Evolutionary conservation across 2,797 vertebrate species (phyloP).

Genomic region (Tadarida brasiliensis): DNA sequence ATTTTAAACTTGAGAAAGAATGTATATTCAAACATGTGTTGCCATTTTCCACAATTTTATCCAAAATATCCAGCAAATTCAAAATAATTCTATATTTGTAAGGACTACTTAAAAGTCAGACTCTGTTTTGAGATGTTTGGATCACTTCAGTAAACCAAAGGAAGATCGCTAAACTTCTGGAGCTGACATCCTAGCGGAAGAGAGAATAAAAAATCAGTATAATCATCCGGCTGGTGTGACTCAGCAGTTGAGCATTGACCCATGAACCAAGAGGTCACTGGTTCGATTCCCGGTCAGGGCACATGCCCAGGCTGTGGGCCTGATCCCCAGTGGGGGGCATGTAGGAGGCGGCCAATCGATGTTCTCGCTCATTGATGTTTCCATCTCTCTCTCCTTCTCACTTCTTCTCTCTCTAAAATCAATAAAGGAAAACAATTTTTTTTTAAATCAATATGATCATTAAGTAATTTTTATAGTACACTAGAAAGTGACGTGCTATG

Average conservation of each 20-base stretch:
- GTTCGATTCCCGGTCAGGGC: no score
- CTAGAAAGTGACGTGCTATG: neutral
- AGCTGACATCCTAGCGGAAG: neutral
- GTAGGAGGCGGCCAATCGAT: no score
- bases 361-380: no score
- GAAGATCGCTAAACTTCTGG: neutral
- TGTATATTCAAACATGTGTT: neutral
- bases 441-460: neutral
- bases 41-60: neutral
- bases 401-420: no score
- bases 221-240: neutral
- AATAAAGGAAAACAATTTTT: no score
- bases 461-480: neutral
- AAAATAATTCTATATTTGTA: neutral
- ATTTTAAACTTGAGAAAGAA: neutral
- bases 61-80: neutral
- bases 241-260: no score
- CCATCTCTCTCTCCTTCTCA: no score
- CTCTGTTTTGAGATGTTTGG: neutral
- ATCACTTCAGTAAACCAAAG: neutral
- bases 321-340: no score
- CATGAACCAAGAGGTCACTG: no score
- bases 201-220: neutral
- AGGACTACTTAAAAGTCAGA: neutral
- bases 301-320: no score